Percentiles rank a stretch among this genome's conserved stretches.
phyloP scores from a whole-genome alignment of 2,113 vertebrate genomes.

The Notarius quadriscutis region DNA sequence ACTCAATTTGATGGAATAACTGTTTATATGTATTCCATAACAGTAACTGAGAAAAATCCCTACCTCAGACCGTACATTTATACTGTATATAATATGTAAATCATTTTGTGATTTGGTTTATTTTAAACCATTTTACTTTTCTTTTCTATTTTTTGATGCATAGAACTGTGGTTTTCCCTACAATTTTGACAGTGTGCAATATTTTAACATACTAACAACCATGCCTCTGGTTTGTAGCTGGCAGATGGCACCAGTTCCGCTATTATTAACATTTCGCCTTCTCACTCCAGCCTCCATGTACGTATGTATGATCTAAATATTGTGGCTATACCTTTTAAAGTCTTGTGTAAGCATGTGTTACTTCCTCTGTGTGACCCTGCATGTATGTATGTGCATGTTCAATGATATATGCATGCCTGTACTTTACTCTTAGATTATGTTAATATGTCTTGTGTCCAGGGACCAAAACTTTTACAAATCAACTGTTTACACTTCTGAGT shows the following conservation, averaged over 20 bases:
- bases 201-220: slow-evolving; percentile 63
- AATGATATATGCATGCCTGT: background rate
- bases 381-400: slow-evolving; percentile 34
- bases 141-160: background rate
- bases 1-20: no score
- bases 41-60: background rate
- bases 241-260: slow-evolving; percentile 81
- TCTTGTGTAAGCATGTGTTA: background rate
- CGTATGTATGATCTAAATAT: slow-evolving; percentile 72
- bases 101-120: background rate
- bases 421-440: background rate
- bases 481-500: background rate
- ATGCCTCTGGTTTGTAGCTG: slow-evolving; percentile 80
- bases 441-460: background rate
- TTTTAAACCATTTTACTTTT: background rate
- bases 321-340: slow-evolving; percentile 8
- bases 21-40: no score
- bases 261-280: slow-evolving; percentile 84
- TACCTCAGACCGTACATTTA: background rate
- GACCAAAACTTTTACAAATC: background rate
- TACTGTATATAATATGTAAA: background rate
- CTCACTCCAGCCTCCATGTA: slow-evolving; percentile 85
- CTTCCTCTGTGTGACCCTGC: slow-evolving; percentile 11
- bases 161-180: background rate
- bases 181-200: background rate